Percentiles rank a stretch among this genome's conserved stretches.
phyloP scores from a whole-genome alignment of 2,113 vertebrate species.

The Tricholaema leucomelas region DNA sequence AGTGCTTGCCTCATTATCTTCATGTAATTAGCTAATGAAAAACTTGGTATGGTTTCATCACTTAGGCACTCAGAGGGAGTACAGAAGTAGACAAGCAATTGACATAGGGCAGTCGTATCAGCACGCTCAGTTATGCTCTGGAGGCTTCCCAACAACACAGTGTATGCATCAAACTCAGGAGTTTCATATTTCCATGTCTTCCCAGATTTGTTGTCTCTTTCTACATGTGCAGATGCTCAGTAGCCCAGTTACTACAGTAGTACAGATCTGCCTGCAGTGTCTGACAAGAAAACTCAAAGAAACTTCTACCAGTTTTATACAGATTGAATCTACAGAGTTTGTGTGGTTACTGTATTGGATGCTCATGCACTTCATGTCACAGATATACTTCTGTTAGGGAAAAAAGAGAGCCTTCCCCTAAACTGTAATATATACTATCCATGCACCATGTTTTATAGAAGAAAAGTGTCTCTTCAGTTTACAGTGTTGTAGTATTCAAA shows the following conservation, averaged over 20 bases:
- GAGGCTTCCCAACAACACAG: background rate
- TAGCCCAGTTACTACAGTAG: background rate
- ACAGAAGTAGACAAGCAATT: background rate
- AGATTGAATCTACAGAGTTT: background rate
- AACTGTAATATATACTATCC: background rate
- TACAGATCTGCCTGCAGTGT: background rate
- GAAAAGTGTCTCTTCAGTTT: background rate
- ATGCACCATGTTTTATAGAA: background rate
- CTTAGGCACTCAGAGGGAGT: background rate
- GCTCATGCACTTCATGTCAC: background rate
- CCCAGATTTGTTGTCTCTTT: background rate
- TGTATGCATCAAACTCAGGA: background rate
- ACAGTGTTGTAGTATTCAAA: background rate
- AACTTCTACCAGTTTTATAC: background rate
- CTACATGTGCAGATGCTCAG: background rate
- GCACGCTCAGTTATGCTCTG: background rate
- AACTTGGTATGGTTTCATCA: background rate
- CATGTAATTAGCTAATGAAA: background rate
- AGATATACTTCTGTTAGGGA: background rate
- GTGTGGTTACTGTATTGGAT: background rate
- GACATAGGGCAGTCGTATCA: background rate
- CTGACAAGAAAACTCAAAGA: background rate
- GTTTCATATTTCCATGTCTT: background rate
- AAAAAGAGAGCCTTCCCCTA: background rate
- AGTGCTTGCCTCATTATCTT: background rate